Evolutionary conservation across 2,113 vertebrate genomes (phyloP), one percentile per base, ranked within the genome.

Genomic region (Dermatemys mawii): DNA sequence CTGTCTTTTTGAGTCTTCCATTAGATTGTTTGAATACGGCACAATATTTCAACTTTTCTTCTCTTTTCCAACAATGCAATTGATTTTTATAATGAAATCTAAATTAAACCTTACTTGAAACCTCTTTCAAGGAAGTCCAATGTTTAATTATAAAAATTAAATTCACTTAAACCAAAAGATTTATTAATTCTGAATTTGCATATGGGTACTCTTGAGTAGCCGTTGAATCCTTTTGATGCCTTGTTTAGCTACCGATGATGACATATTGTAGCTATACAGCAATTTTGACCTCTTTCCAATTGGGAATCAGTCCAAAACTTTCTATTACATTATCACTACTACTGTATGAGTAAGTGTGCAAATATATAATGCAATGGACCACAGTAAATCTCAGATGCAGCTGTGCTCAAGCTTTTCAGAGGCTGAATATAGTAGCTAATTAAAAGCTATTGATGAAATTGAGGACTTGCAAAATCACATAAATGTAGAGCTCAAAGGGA

Each of bases 201-300:
- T 70, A 70, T 70, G 63, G 63, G 9, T 70, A 27, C 1, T 1
- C 11, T 8, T 35, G 24, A 53, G 2, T 5, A 88, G 63, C 5
- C 32, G 7, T 44, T 80, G 17, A 35, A 50, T 24, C 1, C 0
- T 3, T 50, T 27, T 44, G 57, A 84, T 41, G 8, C 32, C 75
- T 83, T 21, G 46, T 51, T 91, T 82, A 87, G 11, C 41, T 75
- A 14, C 4, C 5, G 75, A 10, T 63, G 27, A 27, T 63, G 10
- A 70, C 12, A 13, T 57, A 21, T 2, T 35, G 21, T 38, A 70
- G 19, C 32, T 55, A 24, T 46, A 24, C 49, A 38, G 12, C 12
- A 82, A 32, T 38, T 94, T 32, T 81, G 8, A 75, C 1, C 1
- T 11, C 5, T 48, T 78, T 88, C n/a, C 24, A 38, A 0, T 5